Evolutionary conservation across 2,888 invertebrate genomes (phyloP).

Genomic region (Sphecodes monilicornis): DNA sequence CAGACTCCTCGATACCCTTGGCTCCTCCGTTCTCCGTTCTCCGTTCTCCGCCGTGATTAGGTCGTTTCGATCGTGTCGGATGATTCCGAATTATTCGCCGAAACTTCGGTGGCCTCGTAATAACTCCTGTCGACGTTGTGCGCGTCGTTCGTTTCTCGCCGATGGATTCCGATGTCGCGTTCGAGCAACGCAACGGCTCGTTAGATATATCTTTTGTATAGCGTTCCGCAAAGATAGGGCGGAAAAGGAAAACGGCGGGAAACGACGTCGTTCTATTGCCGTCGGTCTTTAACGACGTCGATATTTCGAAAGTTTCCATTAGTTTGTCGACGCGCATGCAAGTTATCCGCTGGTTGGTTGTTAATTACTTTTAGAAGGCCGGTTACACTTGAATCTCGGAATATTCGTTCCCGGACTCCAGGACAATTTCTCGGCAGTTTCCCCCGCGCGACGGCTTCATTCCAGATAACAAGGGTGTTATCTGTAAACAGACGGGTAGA

Average conservation of each 20-base stretch:
- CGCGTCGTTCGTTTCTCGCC: not conserved
- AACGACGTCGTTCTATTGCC: not conserved
- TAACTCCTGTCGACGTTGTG: not conserved
- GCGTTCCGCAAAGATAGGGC: not conserved
- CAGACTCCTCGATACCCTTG: constrained; percentile 19
- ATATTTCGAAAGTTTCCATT: not conserved
- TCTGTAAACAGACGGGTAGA: constrained; percentile 44
- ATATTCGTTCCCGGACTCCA: not conserved
- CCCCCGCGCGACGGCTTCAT: constrained; percentile 25
- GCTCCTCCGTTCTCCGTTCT: not conserved
- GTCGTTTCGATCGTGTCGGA: not conserved
- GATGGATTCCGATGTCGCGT: not conserved
- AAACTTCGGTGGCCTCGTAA: not conserved
- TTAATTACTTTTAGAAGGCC: constrained; percentile 14
- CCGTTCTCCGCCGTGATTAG: constrained; percentile 11
- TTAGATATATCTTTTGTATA: not conserved
- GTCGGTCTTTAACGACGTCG: not conserved
- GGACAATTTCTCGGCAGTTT: constrained; percentile 21
- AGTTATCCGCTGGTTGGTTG: not conserved
- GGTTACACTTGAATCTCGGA: not conserved
- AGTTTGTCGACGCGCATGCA: not conserved
- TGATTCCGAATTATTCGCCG: not conserved
- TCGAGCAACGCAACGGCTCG: not conserved
- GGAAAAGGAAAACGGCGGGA: not conserved
- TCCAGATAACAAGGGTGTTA: constrained; percentile 45